Conservation (phyloP, 1,140 invertebrate genomes). For the Formica exsecta region DNA sequence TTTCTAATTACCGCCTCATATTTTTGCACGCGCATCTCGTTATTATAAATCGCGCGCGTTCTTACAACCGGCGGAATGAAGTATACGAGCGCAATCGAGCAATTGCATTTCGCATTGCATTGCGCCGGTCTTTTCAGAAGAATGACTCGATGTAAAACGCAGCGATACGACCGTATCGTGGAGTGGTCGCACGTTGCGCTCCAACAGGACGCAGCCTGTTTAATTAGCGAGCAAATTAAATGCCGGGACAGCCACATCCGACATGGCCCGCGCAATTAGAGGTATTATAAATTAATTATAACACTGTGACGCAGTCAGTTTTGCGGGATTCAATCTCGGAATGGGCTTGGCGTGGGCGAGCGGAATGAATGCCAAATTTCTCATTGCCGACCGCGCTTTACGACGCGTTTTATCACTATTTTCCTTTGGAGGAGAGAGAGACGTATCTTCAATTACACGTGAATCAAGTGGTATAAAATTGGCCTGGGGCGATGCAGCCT, state of each 20-base stretch:
- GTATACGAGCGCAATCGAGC: constrained; percentile 14
- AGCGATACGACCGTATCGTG: background rate
- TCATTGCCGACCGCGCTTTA: constrained; percentile 57
- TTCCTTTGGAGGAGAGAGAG: background rate
- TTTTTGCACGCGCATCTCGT: background rate
- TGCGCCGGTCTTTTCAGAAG: constrained; percentile 17
- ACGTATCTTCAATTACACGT: constrained; percentile 38
- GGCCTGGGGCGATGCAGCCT: background rate
- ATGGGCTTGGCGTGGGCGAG: constrained; percentile 66
- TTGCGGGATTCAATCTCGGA: constrained; percentile 81
- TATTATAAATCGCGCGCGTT: background rate
- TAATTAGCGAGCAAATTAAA: constrained; percentile 84
- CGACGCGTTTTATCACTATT: constrained; percentile 22
- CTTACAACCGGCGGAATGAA: background rate
- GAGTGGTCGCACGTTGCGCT: constrained; percentile 10
- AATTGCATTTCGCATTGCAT: constrained; percentile 35
- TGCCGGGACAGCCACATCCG: constrained; percentile 75
- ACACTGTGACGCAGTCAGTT: constrained; percentile 73
- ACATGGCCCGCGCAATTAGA: constrained; percentile 80
- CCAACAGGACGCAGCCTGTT: constrained; percentile 70
- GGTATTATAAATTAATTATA: constrained; percentile 84
- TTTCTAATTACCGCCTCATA: constrained; percentile 5
- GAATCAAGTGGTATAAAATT: constrained; percentile 19
- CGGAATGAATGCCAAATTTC: constrained; percentile 78
- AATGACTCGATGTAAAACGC: constrained; percentile 1